Evolutionary conservation across 2,113 vertebrate genomes (phyloP).

Genomic region (Xiphophorus couchianus): DNA sequence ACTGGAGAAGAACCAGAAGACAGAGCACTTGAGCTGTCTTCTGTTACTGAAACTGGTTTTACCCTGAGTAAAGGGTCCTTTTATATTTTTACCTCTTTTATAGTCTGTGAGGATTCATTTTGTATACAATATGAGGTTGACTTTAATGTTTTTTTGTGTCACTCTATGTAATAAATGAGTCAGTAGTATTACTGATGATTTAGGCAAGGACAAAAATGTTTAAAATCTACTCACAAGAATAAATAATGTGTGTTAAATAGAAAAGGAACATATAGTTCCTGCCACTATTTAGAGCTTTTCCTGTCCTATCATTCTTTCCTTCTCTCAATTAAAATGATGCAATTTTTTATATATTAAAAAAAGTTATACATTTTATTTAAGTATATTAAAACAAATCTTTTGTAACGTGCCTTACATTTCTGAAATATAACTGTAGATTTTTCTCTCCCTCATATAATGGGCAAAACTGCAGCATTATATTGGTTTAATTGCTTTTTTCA

Average conservation of each 20-base stretch:
- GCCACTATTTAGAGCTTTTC: background rate
- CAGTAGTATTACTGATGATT: background rate
- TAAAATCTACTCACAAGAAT: too few species aligned
- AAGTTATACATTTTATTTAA: too few species aligned
- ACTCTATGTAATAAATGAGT: background rate
- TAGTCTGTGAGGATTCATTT: too few species aligned
- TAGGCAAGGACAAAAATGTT: background rate
- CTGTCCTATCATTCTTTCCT: too few species aligned
- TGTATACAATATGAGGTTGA: background rate
- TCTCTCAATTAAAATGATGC: too few species aligned
- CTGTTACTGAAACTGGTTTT: too few species aligned
- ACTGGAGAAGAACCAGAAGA: background rate
- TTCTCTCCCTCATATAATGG: background rate
- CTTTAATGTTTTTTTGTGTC: background rate
- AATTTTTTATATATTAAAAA: too few species aligned
- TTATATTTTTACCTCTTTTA: too few species aligned
- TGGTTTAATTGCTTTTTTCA: background rate
- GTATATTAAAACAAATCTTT: too few species aligned
- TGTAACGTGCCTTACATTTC: too few species aligned
- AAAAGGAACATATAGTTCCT: background rate
- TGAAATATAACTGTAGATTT: background rate
- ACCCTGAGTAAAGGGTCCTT: too few species aligned
- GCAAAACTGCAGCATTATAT: background rate
- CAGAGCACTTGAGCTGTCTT: background rate
- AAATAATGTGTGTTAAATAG: background rate